Evolutionary conservation across 2,797 vertebrate species (phyloP).

Genomic region (Sebastes trivittatus): DNA sequence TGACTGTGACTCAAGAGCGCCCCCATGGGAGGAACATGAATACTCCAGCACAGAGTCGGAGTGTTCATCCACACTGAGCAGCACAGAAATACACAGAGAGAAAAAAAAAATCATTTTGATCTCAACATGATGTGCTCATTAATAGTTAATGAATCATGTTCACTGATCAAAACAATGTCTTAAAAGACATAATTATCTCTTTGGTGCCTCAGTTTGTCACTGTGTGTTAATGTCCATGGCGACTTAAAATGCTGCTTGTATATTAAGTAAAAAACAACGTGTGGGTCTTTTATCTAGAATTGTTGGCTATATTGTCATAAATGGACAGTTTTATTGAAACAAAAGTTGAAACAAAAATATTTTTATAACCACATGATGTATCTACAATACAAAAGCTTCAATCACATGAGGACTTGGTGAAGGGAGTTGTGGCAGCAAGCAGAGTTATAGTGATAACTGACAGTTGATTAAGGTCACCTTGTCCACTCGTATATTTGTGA

Average conservation of each 20-base stretch:
- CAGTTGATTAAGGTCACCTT: not conserved
- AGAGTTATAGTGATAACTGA: not conserved
- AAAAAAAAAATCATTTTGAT: not conserved
- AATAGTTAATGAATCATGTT: constrained; percentile 8
- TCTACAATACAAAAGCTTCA: not conserved
- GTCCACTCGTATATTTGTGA: not conserved
- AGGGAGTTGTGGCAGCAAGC: not conserved
- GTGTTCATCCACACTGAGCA: not conserved
- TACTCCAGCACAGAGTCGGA: constrained; percentile 19
- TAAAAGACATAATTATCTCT: constrained; percentile 7
- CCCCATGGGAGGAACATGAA: constrained; percentile 61
- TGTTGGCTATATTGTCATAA: not conserved
- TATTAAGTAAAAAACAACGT: not conserved
- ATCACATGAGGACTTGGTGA: not conserved
- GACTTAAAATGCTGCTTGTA: not conserved
- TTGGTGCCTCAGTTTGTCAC: not conserved
- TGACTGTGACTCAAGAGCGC: constrained; percentile 70
- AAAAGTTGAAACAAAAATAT: not conserved
- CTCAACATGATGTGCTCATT: constrained; percentile 1
- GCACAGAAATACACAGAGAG: constrained; percentile 1
- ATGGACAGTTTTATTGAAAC: not conserved
- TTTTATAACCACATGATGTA: not conserved
- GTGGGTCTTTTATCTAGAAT: not conserved
- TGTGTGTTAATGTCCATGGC: not conserved
- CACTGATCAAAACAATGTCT: constrained; percentile 6